Base-by-base conservation (phyloP, 2,113 vertebrate species). In the Petrocephalus microphthalmus region DNA sequence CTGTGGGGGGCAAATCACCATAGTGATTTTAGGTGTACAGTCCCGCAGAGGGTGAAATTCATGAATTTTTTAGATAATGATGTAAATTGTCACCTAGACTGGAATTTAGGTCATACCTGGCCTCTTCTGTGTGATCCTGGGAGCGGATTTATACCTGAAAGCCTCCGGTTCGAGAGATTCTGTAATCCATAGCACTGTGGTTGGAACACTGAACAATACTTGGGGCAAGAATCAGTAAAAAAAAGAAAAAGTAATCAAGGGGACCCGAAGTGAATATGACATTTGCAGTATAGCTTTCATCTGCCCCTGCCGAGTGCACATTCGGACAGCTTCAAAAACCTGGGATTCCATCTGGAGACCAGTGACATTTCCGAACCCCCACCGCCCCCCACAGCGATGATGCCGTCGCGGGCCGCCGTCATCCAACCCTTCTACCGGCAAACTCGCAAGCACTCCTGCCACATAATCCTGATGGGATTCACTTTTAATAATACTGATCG, bases 281-380 rank as follows among this genome's bases (percentile, higher is more conserved):
- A 60, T 86, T 86, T 86, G 22, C 33, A 15, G 17, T 52, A n/a
- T 0, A 3, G 54, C 56, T 57, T 60, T 60, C 53, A 45, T 60
- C 85, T n/a, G 85, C 33, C 22, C 85, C 37, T 42, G 33, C 37
- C 33, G 33, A n/a, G 56, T 52, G 56, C 45, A 86, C 54, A 57
- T 64, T 86, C 15, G 54, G 85, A 20, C 17, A 42, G 84, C 84
- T 85, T 85, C 84, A 85, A 7, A 54, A 85, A 85, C n/a, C 51
- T 29, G 56, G 53, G 85, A 47, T 86, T 86, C 56, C 85, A 57
- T 45, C 53, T 86, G 56, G 85, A 86, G 85, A 86, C 29, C 84
- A 56, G 54, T 86, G 85, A 86, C 85, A 86, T 86, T 60, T 86
- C 85, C 10, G 56, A 86, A 33, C 15, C 56, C 5, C n/a, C 81